phyloP scores from a whole-genome alignment of 2,113 vertebrate species.

The Nerophis ophidion region DNA sequence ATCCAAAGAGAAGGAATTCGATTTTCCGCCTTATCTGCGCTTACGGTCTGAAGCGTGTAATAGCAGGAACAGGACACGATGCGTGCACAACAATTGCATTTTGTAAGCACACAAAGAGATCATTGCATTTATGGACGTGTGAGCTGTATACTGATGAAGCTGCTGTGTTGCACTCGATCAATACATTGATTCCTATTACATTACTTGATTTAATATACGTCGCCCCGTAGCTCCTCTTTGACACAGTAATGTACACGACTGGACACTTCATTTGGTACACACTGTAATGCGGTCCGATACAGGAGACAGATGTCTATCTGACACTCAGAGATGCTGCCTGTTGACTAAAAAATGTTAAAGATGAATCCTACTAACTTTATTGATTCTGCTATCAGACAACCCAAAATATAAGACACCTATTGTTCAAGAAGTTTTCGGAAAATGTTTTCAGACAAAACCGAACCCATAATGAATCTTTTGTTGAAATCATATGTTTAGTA shows the following conservation, averaged over 20 bases:
- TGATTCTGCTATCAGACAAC: too few species aligned
- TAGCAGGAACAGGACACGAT: constrained; percentile 28
- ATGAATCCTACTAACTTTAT: neutral
- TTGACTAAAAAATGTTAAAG: neutral
- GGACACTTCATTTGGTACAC: neutral
- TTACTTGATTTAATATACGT: constrained; percentile 16
- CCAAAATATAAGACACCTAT: too few species aligned
- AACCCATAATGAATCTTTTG: too few species aligned
- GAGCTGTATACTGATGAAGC: constrained; percentile 45
- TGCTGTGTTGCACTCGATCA: constrained; percentile 37
- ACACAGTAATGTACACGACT: constrained; percentile 20
- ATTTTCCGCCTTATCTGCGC: constrained; percentile 43
- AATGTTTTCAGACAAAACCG: too few species aligned
- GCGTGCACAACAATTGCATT: constrained; percentile 34
- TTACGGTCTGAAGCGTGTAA: constrained; percentile 31
- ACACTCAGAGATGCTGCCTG: neutral
- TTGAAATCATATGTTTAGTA: too few species aligned
- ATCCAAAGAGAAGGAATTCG: constrained; percentile 27
- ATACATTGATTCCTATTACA: constrained; percentile 17
- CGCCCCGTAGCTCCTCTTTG: constrained; percentile 6
- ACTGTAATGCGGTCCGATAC: neutral
- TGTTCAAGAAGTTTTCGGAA: too few species aligned
- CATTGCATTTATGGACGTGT: constrained; percentile 50
- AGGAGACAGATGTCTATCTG: neutral
- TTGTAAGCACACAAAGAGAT: constrained; percentile 34